phyloP scores from a whole-genome alignment of 2,797 vertebrate species.

The Poecilia wingei region DNA sequence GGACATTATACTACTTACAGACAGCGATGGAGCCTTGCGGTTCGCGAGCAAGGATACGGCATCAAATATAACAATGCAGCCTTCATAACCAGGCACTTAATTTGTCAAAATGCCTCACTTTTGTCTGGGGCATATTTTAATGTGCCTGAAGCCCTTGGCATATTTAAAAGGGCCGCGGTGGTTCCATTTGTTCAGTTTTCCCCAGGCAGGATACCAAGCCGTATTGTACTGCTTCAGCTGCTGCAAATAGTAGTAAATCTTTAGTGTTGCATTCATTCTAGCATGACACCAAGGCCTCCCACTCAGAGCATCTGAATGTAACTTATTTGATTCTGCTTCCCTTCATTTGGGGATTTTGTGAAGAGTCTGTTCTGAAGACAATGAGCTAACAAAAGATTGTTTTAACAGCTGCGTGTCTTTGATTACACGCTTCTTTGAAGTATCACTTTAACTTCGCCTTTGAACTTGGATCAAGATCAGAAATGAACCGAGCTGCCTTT shows the following conservation, averaged over 20 bases:
- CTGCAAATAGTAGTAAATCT: slow-evolving; percentile 84
- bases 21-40: slow-evolving; percentile 43
- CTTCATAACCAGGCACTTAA: slow-evolving; percentile 77
- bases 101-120: slow-evolving; percentile 78
- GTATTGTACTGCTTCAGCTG: slow-evolving; percentile 78
- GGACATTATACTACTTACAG: slow-evolving; percentile 63
- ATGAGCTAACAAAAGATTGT: slow-evolving; percentile 99
- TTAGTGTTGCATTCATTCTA: slow-evolving; percentile 76
- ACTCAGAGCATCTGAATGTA: slow-evolving; percentile 74
- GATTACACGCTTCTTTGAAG: slow-evolving; percentile 99
- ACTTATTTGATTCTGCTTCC: slow-evolving; percentile 82
- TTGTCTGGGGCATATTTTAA: slow-evolving; percentile 71
- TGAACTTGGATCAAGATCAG: slow-evolving; percentile 99
- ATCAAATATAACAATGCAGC: slow-evolving; percentile 75
- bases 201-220: slow-evolving; percentile 70
- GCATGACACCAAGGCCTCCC: slow-evolving; percentile 79
- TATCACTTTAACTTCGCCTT: slow-evolving; percentile 96
- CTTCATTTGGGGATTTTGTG: slow-evolving; percentile 85
- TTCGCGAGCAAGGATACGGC: slow-evolving; percentile 67
- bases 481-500: slow-evolving; percentile 94
- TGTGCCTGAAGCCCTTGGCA: slow-evolving; percentile 65
- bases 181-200: slow-evolving; percentile 63
- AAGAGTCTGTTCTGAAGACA: slow-evolving; percentile 96
- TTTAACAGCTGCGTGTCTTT: slow-evolving; percentile 99
- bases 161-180: slow-evolving; percentile 71